phyloP scores from a whole-genome alignment of 2,797 vertebrate genomes.

The Allobates femoralis region DNA sequence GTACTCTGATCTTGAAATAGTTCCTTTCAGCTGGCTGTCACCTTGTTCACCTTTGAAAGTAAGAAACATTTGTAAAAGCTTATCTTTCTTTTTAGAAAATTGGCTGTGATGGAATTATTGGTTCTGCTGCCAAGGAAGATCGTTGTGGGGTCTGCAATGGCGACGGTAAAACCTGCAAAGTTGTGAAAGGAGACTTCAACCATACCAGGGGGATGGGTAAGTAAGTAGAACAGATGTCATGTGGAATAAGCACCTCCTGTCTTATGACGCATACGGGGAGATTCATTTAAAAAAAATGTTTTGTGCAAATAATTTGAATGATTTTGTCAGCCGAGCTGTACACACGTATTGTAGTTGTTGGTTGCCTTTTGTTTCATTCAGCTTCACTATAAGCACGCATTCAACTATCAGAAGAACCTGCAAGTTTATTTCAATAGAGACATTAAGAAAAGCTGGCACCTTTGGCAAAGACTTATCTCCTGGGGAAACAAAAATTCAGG shows the following conservation, averaged over 20 bases:
- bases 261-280: background rate
- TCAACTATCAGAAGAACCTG: too few species aligned
- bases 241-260: background rate
- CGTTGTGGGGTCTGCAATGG: conserved; percentile 92
- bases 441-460: too few species aligned
- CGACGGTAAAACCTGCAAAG: conserved; percentile 90
- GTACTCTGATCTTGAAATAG: too few species aligned
- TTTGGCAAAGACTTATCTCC: too few species aligned
- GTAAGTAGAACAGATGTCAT: conserved; percentile 66
- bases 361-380: too few species aligned
- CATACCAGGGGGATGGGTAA: conserved; percentile 93
- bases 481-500: too few species aligned
- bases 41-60: background rate
- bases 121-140: conserved; percentile 91
- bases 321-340: too few species aligned
- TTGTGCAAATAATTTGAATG: too few species aligned
- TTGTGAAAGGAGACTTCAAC: conserved; percentile 95
- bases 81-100: conserved; percentile 82
- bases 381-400: too few species aligned
- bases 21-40: background rate
- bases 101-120: conserved; percentile 93
- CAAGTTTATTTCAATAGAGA: too few species aligned
- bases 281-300: background rate
- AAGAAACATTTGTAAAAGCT: background rate
- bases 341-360: too few species aligned